Evolutionary conservation across 2,888 invertebrate genomes (phyloP).

Genomic region (Tachina grossa): DNA sequence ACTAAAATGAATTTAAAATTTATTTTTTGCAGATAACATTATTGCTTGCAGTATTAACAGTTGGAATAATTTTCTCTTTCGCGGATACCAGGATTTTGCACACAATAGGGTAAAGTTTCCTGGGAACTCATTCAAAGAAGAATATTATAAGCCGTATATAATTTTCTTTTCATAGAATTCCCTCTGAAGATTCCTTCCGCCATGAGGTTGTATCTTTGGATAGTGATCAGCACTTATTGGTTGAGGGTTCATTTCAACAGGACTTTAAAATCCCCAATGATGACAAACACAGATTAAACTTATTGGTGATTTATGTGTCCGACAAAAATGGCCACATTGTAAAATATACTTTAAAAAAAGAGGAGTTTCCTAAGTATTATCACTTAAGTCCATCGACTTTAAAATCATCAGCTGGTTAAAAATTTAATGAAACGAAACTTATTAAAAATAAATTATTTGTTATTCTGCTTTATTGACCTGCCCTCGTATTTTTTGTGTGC

Average conservation of each 20-base stretch:
- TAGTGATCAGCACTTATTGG: slow-evolving; percentile 66
- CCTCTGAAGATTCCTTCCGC: slow-evolving; percentile 6
- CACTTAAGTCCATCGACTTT: no score
- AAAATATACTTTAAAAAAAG: no score
- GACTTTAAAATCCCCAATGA: slow-evolving; percentile 5
- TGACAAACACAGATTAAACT: slow-evolving; percentile 43
- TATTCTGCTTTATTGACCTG: no score
- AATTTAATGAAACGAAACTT: no score
- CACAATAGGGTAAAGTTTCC: not conserved
- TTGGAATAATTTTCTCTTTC: not conserved
- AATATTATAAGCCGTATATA: no score
- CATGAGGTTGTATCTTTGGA: slow-evolving; percentile 67
- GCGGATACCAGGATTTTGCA: slow-evolving; percentile 7
- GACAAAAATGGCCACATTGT: no score
- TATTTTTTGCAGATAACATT: no score
- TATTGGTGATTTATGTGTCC: slow-evolving; percentile 10
- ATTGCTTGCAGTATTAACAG: not conserved
- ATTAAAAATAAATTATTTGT: no score
- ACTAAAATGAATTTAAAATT: no score
- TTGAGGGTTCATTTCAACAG: slow-evolving; percentile 72
- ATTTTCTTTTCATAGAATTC: not conserved
- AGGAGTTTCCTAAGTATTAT: no score
- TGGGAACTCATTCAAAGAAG: not conserved
- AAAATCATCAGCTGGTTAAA: no score
- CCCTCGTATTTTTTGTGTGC: no score